phyloP scores from a whole-genome alignment of 2,888 invertebrate genomes.

The Lasioglossum oenotherae region DNA sequence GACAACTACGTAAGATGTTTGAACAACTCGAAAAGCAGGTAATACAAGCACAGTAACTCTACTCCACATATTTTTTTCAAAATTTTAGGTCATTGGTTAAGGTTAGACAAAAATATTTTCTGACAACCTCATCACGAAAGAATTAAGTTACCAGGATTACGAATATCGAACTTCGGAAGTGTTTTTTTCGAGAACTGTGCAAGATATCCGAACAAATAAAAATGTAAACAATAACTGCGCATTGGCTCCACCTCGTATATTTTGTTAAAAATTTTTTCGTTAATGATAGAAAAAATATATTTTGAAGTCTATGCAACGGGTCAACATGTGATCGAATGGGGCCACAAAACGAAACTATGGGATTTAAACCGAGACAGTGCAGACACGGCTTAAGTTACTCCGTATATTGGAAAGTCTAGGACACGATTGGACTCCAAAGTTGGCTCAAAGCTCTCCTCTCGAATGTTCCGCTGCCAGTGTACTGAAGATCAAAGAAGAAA shows the following conservation, averaged over 20 bases:
- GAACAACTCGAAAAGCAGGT: background rate
- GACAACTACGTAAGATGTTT: background rate
- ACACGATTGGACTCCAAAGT: constrained; percentile 52
- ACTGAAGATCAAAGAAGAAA: constrained; percentile 61
- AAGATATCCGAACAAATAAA: background rate
- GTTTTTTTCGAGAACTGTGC: too few relatives aligned
- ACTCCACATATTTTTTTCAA: background rate
- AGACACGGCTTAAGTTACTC: background rate
- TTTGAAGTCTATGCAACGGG: background rate
- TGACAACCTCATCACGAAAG: background rate
- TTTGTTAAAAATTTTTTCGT: too few relatives aligned
- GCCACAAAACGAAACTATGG: background rate
- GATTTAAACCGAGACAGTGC: background rate
- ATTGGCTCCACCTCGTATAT: too few relatives aligned
- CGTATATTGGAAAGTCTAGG: constrained; percentile 34
- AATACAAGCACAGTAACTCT: background rate
- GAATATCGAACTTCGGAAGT: background rate
- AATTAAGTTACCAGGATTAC: background rate
- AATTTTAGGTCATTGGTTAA: background rate
- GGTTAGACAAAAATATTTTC: background rate
- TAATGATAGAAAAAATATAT: background rate
- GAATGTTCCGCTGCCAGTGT: constrained; percentile 40
- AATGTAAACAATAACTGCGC: too few relatives aligned
- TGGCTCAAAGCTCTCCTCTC: constrained; percentile 45
- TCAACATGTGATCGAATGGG: background rate